Base-by-base conservation (phyloP, 2,113 vertebrate genomes). In the Elachura formosa region DNA sequence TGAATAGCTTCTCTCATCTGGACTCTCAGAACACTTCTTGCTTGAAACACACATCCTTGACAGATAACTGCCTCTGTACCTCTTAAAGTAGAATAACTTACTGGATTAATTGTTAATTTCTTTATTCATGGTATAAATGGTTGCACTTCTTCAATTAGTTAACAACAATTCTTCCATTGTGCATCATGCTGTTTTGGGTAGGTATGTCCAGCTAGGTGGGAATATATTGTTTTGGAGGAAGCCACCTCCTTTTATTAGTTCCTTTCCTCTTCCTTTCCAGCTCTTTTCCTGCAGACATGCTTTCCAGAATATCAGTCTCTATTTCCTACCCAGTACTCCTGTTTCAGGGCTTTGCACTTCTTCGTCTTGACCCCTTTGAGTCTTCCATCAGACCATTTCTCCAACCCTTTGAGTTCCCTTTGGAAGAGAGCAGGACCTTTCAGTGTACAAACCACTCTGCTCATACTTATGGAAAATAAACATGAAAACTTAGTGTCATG, bases 381-480 rank as follows among this genome's bases (percentile, higher is more conserved):
- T 8, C 23, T 74, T 63, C 45, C 5, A 10, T 49, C 34, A 59
- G 15, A 3, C 13, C 12, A 9, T 52, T 86, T 89, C 18, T 72
- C 20, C 46, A 59, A 13, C 5, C 26, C n/a, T 21, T n/a, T 1
- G 1, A 31, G 18, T 18, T 43, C 9, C 4, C 14, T 51, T 5
- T 33, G 29, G 18, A 36, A 29, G 18, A 26, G 28, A 73, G 7
- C 28, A 51, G 0, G 19, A 55, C 21, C 10, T 15, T 68, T 11
- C 38, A 16, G 14, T 49, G 22, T 49, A 62, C 11, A 33, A 85
- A 8, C 4, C 18, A 18, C 18, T 69, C 6, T 15, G 29, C 22
- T 29, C 5, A 2, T 5, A 23, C 9, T 43, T 40, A 26, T 5
- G 15, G 54, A 83, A 52, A 12, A n/a, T 28, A 74, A 81, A 31